phyloP scores from a whole-genome alignment of 2,113 vertebrate genomes.

The Galeopterus variegatus region DNA sequence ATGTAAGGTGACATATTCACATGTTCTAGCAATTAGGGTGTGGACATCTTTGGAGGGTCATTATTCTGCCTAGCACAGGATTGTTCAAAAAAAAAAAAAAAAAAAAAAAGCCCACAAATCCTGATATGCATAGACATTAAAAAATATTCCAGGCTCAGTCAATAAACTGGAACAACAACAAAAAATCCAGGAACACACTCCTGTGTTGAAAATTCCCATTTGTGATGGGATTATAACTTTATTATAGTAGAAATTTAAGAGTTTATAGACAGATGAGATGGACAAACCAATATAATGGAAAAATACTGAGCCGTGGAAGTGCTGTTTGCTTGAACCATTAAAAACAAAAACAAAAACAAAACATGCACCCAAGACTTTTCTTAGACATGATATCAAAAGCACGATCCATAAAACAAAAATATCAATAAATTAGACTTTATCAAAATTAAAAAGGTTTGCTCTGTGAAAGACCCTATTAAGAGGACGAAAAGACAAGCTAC shows the following conservation, averaged over 20 bases:
- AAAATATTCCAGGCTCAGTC: background rate
- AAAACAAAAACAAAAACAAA: background rate
- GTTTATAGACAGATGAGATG: background rate
- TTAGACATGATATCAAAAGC: background rate
- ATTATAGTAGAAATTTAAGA: constrained; percentile 45
- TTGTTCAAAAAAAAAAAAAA: background rate
- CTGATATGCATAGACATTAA: constrained; percentile 15
- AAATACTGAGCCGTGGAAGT: constrained; percentile 39
- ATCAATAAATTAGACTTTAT: background rate
- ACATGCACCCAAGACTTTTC: background rate
- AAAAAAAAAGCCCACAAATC: background rate
- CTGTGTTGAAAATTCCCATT: background rate
- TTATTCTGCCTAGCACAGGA: background rate
- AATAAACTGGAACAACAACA: background rate
- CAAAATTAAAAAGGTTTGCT: background rate
- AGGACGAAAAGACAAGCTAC: background rate
- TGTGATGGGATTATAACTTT: background rate
- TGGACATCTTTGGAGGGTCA: background rate
- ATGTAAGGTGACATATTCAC: background rate
- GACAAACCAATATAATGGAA: constrained; percentile 40
- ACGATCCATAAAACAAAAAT: background rate
- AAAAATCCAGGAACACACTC: background rate
- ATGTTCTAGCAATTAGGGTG: background rate
- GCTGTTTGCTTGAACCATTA: constrained; percentile 10
- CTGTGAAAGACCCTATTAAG: background rate